Evolutionary conservation across 2,797 vertebrate genomes (phyloP), one percentile per base, ranked within the genome.

Genomic region (Tiaroga cobitis): DNA sequence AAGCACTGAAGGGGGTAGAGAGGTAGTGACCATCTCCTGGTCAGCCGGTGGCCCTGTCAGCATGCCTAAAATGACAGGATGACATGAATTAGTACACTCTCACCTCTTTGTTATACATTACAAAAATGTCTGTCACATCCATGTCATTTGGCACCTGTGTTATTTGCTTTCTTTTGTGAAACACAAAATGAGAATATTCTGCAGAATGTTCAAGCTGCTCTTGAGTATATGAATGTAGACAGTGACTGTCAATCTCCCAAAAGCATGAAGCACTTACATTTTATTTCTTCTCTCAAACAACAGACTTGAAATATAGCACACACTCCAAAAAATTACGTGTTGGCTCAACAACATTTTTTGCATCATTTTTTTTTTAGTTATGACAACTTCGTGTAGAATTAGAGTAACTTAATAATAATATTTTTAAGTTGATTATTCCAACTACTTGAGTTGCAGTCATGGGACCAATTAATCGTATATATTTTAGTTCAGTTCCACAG

Each of bases 1-100:
- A 67, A 67, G 65, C 69, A 85, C 88, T 89, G 82, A 90, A 41
- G 65, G 89, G 88, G 89, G 85, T 49, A 39, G 78, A 80, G 61
- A 80, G n/a, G 41, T 68, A 81, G 63, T 70, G 32, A 51, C 29
- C 32, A 70, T 81, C 49, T 81, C 29, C 85, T 87, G 83, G 85
- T 91, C 88, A 87, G 88, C 61, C 4, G 83, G 89, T 88, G 89
- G 90, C 86, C 16, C 78, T 56, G 89, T 93, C 90, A 93, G 91
- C 91, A 89, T 88, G 19, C 46, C 32, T 49, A 26, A 63, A 54
- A 72, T 41, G n/a, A 61, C 8, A 41, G 15, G n/a, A 61, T 43
- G 29, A 68, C 63, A 37, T 34, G 15, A n/a, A 68, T 68, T 43
- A 68, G 78, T 51, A 34, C 18, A 34, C 21, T 68, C 26, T 37